A percentile compares a stretch with the other conserved stretches of the same genome.
Evolutionary conservation across 1,140 invertebrate species (phyloP).

Genomic region (Lepidostoma basale): DNA sequence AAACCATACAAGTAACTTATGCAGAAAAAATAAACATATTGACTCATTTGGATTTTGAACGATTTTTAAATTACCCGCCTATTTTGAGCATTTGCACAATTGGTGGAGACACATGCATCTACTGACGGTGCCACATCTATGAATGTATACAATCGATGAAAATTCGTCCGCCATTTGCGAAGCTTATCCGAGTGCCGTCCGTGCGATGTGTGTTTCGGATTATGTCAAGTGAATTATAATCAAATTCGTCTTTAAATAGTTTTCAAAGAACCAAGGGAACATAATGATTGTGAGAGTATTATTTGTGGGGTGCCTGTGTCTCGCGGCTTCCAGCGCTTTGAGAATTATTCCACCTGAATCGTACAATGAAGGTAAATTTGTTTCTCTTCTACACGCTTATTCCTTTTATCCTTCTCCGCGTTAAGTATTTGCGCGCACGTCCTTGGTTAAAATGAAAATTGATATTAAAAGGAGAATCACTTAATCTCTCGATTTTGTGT

Average conservation of each 20-base stretch:
- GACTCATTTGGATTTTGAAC: no score
- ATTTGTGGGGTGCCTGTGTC: constrained; percentile 25
- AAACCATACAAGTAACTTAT: no score
- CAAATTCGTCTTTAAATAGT: constrained; percentile 19
- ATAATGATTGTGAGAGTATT: constrained; percentile 35
- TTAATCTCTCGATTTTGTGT: not conserved
- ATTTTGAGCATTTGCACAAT: not conserved
- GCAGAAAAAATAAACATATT: no score
- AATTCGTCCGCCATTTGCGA: constrained; percentile 37
- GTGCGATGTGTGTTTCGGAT: constrained; percentile 28
- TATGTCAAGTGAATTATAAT: constrained; percentile 28
- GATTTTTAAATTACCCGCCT: constrained; percentile 3
- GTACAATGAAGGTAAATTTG: constrained; percentile 36
- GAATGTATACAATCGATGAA: constrained; percentile 38
- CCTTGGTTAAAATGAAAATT: no score
- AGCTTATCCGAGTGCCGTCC: constrained; percentile 16
- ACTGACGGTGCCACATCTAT: constrained; percentile 6
- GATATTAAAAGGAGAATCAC: no score
- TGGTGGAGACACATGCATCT: not conserved
- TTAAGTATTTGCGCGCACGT: not conserved
- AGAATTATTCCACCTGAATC: not conserved
- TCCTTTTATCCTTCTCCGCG: not conserved
- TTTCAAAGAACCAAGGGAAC: not conserved
- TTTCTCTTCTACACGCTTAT: constrained; percentile 4
- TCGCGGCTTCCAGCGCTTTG: constrained; percentile 6